Percentiles rank a stretch among this genome's conserved stretches.
These are phyloP conservation scores for Ectemnius continuus DNA, from an alignment of 2,888 invertebrate species.

Conservation along the genomic window DNA sequence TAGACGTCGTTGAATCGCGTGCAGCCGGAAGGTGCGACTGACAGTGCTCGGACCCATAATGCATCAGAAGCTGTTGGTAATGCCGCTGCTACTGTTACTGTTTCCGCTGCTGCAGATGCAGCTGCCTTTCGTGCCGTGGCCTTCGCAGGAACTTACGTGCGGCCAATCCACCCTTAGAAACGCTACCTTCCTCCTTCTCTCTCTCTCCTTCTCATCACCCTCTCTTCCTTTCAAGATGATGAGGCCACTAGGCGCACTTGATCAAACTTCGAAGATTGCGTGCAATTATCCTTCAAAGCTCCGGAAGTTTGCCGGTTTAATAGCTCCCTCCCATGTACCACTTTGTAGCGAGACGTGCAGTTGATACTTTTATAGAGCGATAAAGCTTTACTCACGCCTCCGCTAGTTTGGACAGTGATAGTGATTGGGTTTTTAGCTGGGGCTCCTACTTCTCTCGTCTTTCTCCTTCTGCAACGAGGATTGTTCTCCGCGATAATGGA, in stretches of 20 bases:
- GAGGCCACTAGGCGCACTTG: slow-evolving; percentile 24
- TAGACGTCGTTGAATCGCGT: slow-evolving; percentile 69
- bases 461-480: no score
- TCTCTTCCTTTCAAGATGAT: slow-evolving; percentile 30
- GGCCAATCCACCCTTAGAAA: slow-evolving; percentile 3
- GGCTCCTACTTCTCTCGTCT: no score
- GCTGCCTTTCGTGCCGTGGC: slow-evolving; percentile 47
- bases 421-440: no score
- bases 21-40: slow-evolving; percentile 70
- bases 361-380: no score
- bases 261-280: slow-evolving; percentile 45
- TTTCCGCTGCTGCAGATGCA: slow-evolving; percentile 25
- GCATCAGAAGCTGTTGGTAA: slow-evolving; percentile 45
- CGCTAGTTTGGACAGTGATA: no score
- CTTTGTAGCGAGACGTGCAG: background rate
- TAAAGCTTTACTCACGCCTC: no score
- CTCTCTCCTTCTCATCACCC: slow-evolving; percentile 4
- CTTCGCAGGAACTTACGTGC: slow-evolving; percentile 42
- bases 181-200: no score
- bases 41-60: slow-evolving; percentile 65
- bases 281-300: slow-evolving; percentile 38
- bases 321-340: background rate
- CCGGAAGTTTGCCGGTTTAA: slow-evolving; percentile 18
- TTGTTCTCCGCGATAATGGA: no score
- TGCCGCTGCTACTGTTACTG: slow-evolving; percentile 39